Evolutionary conservation across 2,797 vertebrate species (phyloP).

Genomic region (Mormyrus hasselquistii): DNA sequence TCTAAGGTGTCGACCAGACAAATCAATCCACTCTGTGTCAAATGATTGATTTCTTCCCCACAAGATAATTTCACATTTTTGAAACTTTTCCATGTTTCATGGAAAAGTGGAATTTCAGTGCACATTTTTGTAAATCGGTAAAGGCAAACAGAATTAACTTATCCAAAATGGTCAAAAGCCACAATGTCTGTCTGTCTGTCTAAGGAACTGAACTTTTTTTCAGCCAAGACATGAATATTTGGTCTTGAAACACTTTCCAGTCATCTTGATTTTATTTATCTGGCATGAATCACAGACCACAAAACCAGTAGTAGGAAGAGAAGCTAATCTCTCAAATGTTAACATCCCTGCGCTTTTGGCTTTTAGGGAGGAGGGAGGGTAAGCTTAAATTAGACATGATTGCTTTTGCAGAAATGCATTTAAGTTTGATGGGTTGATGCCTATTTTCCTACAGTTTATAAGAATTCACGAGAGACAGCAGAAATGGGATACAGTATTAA

Average conservation of each 20-base stretch:
- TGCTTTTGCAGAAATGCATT: constrained; percentile 1
- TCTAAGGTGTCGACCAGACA: background rate
- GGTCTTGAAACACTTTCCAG: background rate
- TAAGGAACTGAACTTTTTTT: background rate
- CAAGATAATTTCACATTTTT: background rate
- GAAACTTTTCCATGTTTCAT: background rate
- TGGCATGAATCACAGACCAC: background rate
- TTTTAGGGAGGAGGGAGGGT: background rate
- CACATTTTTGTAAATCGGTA: background rate
- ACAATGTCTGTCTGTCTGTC: background rate
- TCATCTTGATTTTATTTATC: background rate
- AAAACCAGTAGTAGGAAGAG: background rate
- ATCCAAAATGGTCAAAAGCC: background rate
- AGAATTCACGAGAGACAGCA: background rate
- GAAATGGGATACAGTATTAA: background rate
- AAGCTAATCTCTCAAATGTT: background rate
- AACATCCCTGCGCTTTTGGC: background rate
- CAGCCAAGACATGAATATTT: background rate
- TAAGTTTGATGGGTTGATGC: background rate
- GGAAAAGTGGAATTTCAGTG: background rate
- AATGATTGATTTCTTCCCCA: background rate
- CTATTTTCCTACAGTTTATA: background rate
- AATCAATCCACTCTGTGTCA: background rate
- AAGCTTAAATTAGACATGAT: background rate
- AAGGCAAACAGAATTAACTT: background rate